Conservation (phyloP, 1,140 invertebrate species). For the Sarcophaga bullata region DNA sequence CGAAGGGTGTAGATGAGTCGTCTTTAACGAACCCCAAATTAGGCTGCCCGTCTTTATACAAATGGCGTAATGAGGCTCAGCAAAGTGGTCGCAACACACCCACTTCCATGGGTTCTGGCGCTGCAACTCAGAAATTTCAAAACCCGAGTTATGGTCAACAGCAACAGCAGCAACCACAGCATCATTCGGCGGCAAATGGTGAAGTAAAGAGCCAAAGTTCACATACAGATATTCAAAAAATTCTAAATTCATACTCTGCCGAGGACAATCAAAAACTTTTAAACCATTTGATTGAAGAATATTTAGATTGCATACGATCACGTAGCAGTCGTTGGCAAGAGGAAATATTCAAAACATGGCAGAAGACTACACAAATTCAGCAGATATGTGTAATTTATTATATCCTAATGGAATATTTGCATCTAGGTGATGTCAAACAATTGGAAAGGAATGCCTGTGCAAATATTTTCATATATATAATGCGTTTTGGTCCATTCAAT, state of each 20-base stretch:
- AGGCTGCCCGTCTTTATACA: slow-evolving; percentile 54
- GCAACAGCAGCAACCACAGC: slow-evolving; percentile 13
- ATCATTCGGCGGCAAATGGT: background rate
- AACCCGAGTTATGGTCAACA: background rate
- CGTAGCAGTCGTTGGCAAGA: slow-evolving; percentile 47
- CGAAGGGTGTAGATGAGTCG: slow-evolving; percentile 47
- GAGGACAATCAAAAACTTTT: slow-evolving; percentile 53
- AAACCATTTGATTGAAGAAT: slow-evolving; percentile 53
- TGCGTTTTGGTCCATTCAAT: slow-evolving; percentile 49
- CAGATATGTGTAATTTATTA: slow-evolving; percentile 48
- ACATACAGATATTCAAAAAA: background rate
- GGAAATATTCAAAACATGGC: slow-evolving; percentile 52
- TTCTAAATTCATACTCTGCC: background rate
- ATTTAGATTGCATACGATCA: slow-evolving; percentile 46
- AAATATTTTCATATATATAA: slow-evolving; percentile 52
- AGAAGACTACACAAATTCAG: slow-evolving; percentile 45
- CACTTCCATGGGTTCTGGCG: background rate
- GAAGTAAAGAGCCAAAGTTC: slow-evolving; percentile 23
- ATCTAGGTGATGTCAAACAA: slow-evolving; percentile 49
- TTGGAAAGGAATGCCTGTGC: slow-evolving; percentile 53
- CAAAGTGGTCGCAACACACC: background rate
- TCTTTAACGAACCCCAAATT: slow-evolving; percentile 53
- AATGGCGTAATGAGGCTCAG: slow-evolving; percentile 52
- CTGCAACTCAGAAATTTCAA: background rate
- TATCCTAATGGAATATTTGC: slow-evolving; percentile 56